Base-by-base conservation (phyloP, 1,140 invertebrate genomes). In the Diachasmimorpha longicaudata region DNA sequence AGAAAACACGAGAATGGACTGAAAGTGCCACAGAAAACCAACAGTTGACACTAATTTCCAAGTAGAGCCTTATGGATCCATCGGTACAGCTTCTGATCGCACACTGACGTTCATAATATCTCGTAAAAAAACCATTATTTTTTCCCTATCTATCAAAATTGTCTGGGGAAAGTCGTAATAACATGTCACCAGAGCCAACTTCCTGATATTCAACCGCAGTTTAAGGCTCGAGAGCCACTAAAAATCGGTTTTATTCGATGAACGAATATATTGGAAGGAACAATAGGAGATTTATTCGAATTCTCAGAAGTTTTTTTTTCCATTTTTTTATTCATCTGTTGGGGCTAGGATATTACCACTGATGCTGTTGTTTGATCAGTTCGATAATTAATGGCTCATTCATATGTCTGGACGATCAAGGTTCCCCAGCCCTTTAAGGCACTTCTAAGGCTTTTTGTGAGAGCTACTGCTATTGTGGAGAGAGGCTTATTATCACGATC, bases 31-130 rank as follows among this genome's bases (percentile, higher is more conserved):
- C 48, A 72, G 21, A 52, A 42, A 31, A 72, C 42, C 68, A 37
- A 67, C 21, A 75, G 73, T 75, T 75, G 66, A 75, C 73, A 75
- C 25, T 75, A 75, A 75, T 75, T 52, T 69, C 46, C 73, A 70
- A 75, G 46, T 39, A 48, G 63, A 74, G 63, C 8, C 8, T 48
- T 14, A 8, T 70, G 69, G 58, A 63, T 31, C 19, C 58, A 63
- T 63, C 58, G 19, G n/a, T 0, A n/a, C 52, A 19, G 58, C 58
- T 63, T 63, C 21, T 63, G 58, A 63, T 63, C 58, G 9, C 44
- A 46, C 10, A 46, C 48, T 8, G n/a, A 52, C 48, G 16, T 52
- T 52, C n/a, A 46, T 46, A 11, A 46, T 46, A 52, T 19, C 48
- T 52, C 16, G 3, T 52, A 13, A 52, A 52, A 52, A 52, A 52